Percentiles rank a stretch among this genome's conserved stretches.
These are phyloP conservation scores for Parus major DNA, from an alignment of 2,113 vertebrate genomes.

Conservation along the genomic window DNA sequence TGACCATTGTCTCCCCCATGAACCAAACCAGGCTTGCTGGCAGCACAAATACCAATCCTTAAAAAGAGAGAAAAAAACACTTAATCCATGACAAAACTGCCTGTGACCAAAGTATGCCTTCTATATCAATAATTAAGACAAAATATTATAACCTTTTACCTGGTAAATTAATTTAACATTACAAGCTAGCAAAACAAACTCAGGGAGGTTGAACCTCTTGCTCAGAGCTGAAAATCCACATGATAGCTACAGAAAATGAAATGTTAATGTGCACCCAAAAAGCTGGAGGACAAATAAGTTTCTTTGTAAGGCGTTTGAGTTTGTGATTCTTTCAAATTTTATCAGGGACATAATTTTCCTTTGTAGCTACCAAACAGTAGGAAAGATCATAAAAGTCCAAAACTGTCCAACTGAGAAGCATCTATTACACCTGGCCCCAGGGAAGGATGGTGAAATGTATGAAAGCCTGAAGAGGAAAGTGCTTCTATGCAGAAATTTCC, in stretches of 20 bases:
- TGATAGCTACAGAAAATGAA: not conserved
- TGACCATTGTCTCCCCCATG: not conserved
- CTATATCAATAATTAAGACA: not conserved
- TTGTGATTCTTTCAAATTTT: conserved; percentile 23
- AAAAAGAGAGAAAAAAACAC: not conserved
- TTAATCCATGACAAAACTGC: not conserved
- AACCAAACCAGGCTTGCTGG: not conserved
- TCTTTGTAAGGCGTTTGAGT: conserved; percentile 31
- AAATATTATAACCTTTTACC: not conserved
- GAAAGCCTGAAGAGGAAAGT: conserved; percentile 10
- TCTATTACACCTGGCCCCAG: not conserved
- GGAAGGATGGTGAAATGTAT: not conserved
- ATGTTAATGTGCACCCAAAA: not conserved
- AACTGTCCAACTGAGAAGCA: conserved; percentile 15
- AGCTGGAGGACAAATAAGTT: not conserved
- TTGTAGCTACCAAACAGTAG: conserved; percentile 6
- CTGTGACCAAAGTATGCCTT: not conserved
- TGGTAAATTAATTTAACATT: not conserved
- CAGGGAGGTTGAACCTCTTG: not conserved
- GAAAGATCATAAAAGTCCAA: conserved; percentile 24
- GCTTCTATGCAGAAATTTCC: conserved; percentile 21
- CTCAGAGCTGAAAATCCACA: not conserved
- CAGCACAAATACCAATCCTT: not conserved
- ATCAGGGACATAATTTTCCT: conserved; percentile 24
- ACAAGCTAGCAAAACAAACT: not conserved